Percentiles rank a stretch among this genome's conserved stretches.
Evolutionary conservation across 2,888 invertebrate species (phyloP).

Genomic region (Catocala fraxini): DNA sequence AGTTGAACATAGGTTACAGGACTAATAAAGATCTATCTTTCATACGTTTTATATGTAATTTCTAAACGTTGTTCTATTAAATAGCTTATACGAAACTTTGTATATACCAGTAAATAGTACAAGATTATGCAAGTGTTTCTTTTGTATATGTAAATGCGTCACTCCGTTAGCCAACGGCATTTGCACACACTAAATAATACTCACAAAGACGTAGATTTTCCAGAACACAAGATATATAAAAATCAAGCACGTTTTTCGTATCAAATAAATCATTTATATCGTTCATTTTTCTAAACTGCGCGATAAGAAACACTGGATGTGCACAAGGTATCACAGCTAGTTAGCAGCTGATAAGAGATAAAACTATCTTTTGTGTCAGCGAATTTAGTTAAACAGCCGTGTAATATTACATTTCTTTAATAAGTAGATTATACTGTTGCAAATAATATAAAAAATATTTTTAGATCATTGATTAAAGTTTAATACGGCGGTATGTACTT

Average conservation of each 20-base stretch:
- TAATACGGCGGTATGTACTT: not conserved
- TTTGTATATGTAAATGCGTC: slow-evolving; percentile 11
- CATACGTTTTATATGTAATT: too few relatives aligned
- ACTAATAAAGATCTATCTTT: too few relatives aligned
- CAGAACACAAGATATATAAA: slow-evolving; percentile 67
- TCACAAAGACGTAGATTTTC: slow-evolving; percentile 68
- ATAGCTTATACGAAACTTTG: slow-evolving; percentile 5
- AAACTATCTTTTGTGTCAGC: slow-evolving; percentile 33
- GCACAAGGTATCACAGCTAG: slow-evolving; percentile 50
- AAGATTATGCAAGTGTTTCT: too few relatives aligned
- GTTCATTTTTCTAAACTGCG: slow-evolving; percentile 58
- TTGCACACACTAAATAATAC: slow-evolving; percentile 43
- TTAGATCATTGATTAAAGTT: too few relatives aligned
- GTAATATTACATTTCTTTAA: too few relatives aligned
- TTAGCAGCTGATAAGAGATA: slow-evolving; percentile 65
- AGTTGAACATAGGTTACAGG: too few relatives aligned
- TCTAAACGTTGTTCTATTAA: not conserved
- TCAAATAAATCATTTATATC: slow-evolving; percentile 61
- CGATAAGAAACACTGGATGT: slow-evolving; percentile 35
- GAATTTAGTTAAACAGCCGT: not conserved
- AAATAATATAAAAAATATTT: too few relatives aligned
- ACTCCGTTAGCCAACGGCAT: slow-evolving; percentile 16
- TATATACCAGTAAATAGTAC: too few relatives aligned
- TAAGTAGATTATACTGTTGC: too few relatives aligned
- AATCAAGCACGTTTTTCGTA: slow-evolving; percentile 67